Evolutionary conservation across 2,113 vertebrate genomes (phyloP).

Genomic region (Uropsilus gracilis): DNA sequence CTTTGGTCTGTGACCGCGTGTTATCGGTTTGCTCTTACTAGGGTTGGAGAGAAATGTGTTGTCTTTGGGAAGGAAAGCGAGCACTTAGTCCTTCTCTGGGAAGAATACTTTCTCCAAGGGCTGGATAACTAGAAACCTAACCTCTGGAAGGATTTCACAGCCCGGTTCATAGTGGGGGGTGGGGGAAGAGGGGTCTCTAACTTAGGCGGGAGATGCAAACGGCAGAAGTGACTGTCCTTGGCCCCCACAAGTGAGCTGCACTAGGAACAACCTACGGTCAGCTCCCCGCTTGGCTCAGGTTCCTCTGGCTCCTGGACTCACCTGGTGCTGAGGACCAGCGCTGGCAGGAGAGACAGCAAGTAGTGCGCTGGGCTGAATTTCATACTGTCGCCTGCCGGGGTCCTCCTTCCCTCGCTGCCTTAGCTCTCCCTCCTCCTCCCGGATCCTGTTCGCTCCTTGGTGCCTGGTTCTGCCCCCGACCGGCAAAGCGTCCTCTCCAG

Average conservation of each 20-base stretch:
- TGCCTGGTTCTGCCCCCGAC: slow-evolving; percentile 12
- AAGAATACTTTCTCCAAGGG: not conserved
- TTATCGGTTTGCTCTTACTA: not conserved
- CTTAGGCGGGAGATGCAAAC: slow-evolving; percentile 43
- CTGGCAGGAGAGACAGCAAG: slow-evolving; percentile 84
- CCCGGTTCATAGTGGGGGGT: not conserved
- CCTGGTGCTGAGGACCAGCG: slow-evolving; percentile 84
- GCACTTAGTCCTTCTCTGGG: not conserved
- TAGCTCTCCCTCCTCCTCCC: not conserved
- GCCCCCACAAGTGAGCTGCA: not conserved
- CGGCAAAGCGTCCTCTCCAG: not conserved
- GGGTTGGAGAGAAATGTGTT: not conserved
- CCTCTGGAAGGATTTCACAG: not conserved
- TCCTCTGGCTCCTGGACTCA: slow-evolving; percentile 79
- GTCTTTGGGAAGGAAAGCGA: slow-evolving; percentile 20
- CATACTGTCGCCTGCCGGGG: slow-evolving; percentile 76
- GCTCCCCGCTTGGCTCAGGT: not conserved
- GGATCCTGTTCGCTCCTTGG: slow-evolving; percentile 14
- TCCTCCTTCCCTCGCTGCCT: not conserved
- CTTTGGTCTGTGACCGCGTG: not conserved
- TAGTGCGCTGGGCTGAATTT: slow-evolving; percentile 82
- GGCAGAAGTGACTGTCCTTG: not conserved
- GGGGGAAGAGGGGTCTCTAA: not conserved
- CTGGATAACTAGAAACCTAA: not conserved
- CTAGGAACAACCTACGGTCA: not conserved